Base-by-base conservation (phyloP, 2,888 invertebrate genomes). In the Drosophila yooni region DNA sequence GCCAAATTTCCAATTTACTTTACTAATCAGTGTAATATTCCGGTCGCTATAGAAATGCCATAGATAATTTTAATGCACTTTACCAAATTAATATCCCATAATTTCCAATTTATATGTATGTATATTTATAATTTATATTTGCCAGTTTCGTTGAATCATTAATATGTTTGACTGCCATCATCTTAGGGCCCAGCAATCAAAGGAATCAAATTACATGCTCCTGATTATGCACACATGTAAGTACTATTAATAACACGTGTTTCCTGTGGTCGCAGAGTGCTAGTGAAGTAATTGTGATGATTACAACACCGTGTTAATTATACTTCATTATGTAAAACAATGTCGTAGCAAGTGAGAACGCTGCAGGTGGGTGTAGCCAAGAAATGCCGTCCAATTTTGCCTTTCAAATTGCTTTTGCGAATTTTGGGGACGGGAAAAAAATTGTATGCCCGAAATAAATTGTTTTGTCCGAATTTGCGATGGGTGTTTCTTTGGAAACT, bases 171-270 rank as follows among this genome's bases (percentile, higher is more conserved):
- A 40, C 13, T 57, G 33, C 40, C n/a, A n/a, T 53, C 43, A 3
- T 43, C 25, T 29, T 36, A 38, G 36, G 48, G 18, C n/a, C 10
- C n/a, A 46, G 34, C 43, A 64, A 57, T 74, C 76, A 76, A 76
- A 70, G 63, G 10, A 53, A 38, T 38, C 27, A 36, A 52, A 46
- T 43, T 50, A 3, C 8, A 21, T 50, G 10, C 21, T 10, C 11
- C 15, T 33, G 21, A 38, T 29, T 13, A 66, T 51, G 40, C 34
- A 6, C 33, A 33, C 11, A 25, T 8, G 18, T 5, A 11, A 6
- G 13, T 1, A 15, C 10, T 6, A 60, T 21, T 60, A 15, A n/a
- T 8, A 8, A 3, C 36, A 34, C 21, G n/a, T 25, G 54, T 29
- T 40, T n/a, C 13, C 13, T 21, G 6, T 1, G 3, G 4, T 36